Conservation (phyloP, 2,113 vertebrate species). For the Ptilorrhoa leucosticta region DNA sequence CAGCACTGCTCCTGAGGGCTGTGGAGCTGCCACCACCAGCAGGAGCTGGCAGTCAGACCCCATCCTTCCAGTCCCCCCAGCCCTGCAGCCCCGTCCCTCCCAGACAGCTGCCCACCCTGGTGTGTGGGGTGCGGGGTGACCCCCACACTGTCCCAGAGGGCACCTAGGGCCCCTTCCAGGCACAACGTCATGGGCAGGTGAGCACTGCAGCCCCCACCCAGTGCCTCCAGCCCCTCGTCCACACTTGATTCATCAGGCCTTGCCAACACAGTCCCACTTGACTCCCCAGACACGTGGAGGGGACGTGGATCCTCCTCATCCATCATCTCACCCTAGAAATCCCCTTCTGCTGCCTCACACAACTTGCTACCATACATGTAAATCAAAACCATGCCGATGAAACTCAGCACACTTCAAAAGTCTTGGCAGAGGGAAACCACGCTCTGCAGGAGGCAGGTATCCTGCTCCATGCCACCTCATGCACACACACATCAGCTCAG, state of each 20-base stretch:
- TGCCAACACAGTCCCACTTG: rapidly evolving
- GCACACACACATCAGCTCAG: rapidly evolving
- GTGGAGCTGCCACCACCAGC: rapidly evolving
- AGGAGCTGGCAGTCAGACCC: background rate
- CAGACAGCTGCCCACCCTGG: rapidly evolving
- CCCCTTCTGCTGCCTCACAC: background rate
- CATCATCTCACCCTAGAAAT: background rate
- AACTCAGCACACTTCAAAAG: background rate
- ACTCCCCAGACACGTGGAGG: rapidly evolving
- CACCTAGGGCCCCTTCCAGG: background rate
- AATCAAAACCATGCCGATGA: rapidly evolving
- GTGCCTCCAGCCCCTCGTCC: background rate
- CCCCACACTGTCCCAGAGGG: background rate
- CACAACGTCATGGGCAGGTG: rapidly evolving
- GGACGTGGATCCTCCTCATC: rapidly evolving
- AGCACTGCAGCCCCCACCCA: background rate
- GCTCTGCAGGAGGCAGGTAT: rapidly evolving
- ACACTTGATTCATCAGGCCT: rapidly evolving
- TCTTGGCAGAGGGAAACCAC: background rate
- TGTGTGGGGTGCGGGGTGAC: background rate
- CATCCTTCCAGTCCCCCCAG: rapidly evolving
- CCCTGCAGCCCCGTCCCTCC: rapidly evolving
- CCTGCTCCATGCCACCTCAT: rapidly evolving
- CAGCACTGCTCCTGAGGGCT: background rate
- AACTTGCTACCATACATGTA: rapidly evolving